Percentiles rank a stretch among this genome's conserved stretches.
phyloP scores from a whole-genome alignment of 2,797 vertebrate species.

The Kryptopterus vitreolus region DNA sequence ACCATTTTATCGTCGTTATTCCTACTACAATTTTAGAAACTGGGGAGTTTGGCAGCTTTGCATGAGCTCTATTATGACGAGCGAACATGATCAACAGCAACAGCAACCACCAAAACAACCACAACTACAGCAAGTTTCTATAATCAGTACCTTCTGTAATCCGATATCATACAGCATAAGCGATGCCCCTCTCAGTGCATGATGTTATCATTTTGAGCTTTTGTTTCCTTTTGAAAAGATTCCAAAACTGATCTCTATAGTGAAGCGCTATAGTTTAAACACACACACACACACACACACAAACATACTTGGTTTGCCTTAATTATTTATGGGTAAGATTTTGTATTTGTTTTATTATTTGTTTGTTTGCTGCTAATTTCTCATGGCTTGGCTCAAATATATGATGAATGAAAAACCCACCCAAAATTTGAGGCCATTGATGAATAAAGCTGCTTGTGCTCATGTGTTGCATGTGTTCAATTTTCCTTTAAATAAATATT shows the following conservation, averaged over 20 bases:
- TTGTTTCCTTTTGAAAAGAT: slow-evolving; percentile 43
- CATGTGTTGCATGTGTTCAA: slow-evolving; percentile 55
- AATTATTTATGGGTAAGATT: slow-evolving; percentile 33
- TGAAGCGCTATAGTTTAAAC: no score
- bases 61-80: slow-evolving; percentile 16
- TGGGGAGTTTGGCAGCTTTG: slow-evolving; percentile 16
- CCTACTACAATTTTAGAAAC: slow-evolving; percentile 19
- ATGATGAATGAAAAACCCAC: slow-evolving; percentile 40
- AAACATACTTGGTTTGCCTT: not conserved
- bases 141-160: not conserved
- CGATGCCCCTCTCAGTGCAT: not conserved
- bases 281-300: no score
- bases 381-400: slow-evolving; percentile 56
- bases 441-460: slow-evolving; percentile 63
- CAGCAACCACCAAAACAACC: not conserved
- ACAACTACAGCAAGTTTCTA: slow-evolving; percentile 7
- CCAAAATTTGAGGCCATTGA: slow-evolving; percentile 54
- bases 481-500: slow-evolving; percentile 66
- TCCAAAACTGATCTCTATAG: no score
- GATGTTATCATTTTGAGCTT: slow-evolving; percentile 20
- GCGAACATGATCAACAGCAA: not conserved
- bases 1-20: not conserved
- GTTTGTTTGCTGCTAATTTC: slow-evolving; percentile 65
- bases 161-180: not conserved
- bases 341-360: slow-evolving; percentile 41